Conservation (phyloP, 2,797 vertebrate genomes). For the Catharus ustulatus region DNA sequence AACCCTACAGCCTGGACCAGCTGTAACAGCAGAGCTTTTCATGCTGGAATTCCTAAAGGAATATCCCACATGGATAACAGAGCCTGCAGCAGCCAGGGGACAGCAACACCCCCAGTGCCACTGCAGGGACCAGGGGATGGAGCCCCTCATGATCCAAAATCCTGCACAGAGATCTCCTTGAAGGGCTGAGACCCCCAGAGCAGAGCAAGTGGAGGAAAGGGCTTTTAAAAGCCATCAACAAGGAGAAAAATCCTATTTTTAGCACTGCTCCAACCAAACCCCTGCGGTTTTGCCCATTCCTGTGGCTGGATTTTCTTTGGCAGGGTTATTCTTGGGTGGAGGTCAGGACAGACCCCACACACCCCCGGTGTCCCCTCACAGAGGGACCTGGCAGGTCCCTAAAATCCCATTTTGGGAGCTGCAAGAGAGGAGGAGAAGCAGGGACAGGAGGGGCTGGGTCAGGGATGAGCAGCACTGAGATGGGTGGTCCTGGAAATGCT, state of each 20-base stretch:
- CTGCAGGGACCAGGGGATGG: not conserved
- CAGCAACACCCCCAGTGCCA: not conserved
- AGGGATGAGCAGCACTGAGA: not conserved
- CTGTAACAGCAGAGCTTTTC: not conserved
- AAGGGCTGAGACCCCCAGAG: not conserved
- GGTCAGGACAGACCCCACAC: accelerated
- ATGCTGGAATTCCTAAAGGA: not conserved
- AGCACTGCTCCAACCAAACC: not conserved
- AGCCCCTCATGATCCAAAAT: not conserved
- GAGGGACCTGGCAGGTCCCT: not conserved
- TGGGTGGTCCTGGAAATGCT: not conserved
- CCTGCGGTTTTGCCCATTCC: accelerated
- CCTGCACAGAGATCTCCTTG: not conserved
- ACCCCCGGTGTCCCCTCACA: not conserved
- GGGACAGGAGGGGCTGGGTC: not conserved
- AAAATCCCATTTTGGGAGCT: not conserved
- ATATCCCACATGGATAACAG: not conserved
- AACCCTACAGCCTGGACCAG: not conserved
- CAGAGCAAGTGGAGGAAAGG: not conserved
- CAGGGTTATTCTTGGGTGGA: no score
- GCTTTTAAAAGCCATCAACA: not conserved
- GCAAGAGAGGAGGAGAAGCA: not conserved
- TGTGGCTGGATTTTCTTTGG: not conserved
- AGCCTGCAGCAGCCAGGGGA: not conserved
- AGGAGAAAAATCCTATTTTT: not conserved